Evolutionary conservation across 2,888 invertebrate species (phyloP), one percentile per base, ranked within the genome.

Genomic region (Oscheius onirici): DNA sequence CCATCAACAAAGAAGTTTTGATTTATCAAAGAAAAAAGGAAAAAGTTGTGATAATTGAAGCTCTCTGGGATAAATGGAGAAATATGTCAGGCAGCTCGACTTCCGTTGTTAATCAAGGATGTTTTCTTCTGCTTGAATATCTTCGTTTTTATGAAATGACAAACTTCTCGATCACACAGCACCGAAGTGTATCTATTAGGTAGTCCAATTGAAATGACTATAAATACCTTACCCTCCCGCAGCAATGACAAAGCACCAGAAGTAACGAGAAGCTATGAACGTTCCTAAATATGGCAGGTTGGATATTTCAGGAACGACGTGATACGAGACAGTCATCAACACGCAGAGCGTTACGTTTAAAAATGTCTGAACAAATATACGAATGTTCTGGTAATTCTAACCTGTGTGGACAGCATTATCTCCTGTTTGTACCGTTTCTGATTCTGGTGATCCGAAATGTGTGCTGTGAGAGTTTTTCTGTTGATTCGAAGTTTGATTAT

Each of bases 161-260:
- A 17, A 22, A 61, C 61, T 44, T 61, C 61, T 22, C 22, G 17
- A 26, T 61, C 44, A 46, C 20, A 61, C 20, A 61, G 17, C 1
- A 61, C 44, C 22, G 61, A 20, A 11, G 44, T n/a, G 26, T 61
- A 61, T 3, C 61, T 61, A 20, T n/a, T n/a, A n/a, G n/a, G 13
- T 44, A 11, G 52, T 24, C 5, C 3, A 24, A 5, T 43, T 6
- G n/a, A n/a, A 11, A 8, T 13, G 11, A 13, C 2, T 15, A 2
- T n/a, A n/a, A 43, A 3, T 20, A 24, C 20, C 43, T 46, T 6
- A 46, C 61, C 61, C 61, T 44, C 61, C 61, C 1, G 44, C 43
- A 11, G 61, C 61, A 22, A 61, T 46, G 1, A 46, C 61, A 44
- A 61, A 61, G 15, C 61, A 61, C 61, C 61, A 61, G 22, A 43